Conservation (phyloP, 2,113 vertebrate genomes). For the Conger conger region DNA sequence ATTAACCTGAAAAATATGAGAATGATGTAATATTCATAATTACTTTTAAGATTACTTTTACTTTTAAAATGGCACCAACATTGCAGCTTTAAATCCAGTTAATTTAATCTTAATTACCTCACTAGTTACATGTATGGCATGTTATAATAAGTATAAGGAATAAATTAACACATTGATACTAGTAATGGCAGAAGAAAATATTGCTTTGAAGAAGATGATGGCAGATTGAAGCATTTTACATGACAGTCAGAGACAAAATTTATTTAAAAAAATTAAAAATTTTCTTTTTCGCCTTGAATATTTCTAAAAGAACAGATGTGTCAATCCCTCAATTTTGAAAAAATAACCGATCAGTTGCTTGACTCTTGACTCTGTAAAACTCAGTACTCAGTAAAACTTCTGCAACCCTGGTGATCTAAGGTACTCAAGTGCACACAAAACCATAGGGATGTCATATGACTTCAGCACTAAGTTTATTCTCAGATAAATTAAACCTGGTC, state of each 20-base stretch:
- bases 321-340: constrained; percentile 69
- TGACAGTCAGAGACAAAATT: constrained; percentile 81
- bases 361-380: constrained; percentile 61
- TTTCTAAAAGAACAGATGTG: constrained; percentile 68
- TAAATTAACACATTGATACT: constrained; percentile 89
- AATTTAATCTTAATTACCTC: constrained; percentile 86
- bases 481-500: constrained; percentile 71
- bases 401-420: constrained; percentile 23
- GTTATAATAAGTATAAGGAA: constrained; percentile 90
- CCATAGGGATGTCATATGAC: constrained; percentile 57
- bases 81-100: constrained; percentile 28
- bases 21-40: too few species aligned
- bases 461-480: constrained; percentile 51
- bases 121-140: constrained; percentile 83
- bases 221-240: constrained; percentile 81
- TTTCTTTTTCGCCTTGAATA: constrained; percentile 68
- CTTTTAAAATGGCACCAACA: too few species aligned
- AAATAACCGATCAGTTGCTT: constrained; percentile 72
- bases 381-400: constrained; percentile 58
- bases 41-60: too few species aligned
- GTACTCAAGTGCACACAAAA: constrained; percentile 31
- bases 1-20: too few species aligned
- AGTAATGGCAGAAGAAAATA: constrained; percentile 74
- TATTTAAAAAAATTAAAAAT: too few species aligned
- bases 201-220: constrained; percentile 91